Percentiles rank a stretch among this genome's conserved stretches.
Evolutionary conservation across 2,888 invertebrate species (phyloP).

Genomic region (Andrena fulva): DNA sequence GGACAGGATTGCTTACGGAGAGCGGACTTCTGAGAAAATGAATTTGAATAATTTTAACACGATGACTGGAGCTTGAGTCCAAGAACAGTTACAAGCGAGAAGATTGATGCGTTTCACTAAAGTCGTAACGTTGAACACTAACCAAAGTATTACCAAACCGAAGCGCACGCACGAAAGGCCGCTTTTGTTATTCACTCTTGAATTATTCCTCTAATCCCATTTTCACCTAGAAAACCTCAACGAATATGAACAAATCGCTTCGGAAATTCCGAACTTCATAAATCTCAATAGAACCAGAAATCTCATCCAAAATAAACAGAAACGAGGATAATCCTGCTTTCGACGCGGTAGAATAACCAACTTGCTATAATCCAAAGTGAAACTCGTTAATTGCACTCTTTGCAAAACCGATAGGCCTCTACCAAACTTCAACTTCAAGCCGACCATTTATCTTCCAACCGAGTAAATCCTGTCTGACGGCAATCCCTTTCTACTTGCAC

Average conservation of each 20-base stretch:
- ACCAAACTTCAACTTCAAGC: background rate
- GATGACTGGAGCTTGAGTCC: background rate
- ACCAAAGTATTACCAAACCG: background rate
- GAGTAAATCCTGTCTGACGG: background rate
- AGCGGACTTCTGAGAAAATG: conserved; percentile 35
- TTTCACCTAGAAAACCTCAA: background rate
- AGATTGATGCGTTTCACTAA: conserved; percentile 18
- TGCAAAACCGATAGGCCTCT: background rate
- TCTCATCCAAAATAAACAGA: background rate
- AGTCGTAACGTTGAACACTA: conserved; percentile 3
- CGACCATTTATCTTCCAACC: background rate
- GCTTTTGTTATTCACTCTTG: background rate
- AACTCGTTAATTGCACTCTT: background rate
- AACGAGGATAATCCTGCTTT: background rate
- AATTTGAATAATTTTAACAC: conserved; percentile 53
- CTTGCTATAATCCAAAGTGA: conserved; percentile 15
- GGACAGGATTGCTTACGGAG: conserved; percentile 13
- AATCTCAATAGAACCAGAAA: no score
- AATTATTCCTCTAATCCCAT: background rate
- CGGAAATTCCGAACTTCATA: no score
- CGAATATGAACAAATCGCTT: background rate
- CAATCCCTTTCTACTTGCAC: background rate
- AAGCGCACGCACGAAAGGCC: background rate
- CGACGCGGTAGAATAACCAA: background rate
- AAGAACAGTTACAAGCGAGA: conserved; percentile 23